These are phyloP conservation scores for Syritta pipiens DNA, from an alignment of 2,888 invertebrate species.

Conservation along the genomic window DNA sequence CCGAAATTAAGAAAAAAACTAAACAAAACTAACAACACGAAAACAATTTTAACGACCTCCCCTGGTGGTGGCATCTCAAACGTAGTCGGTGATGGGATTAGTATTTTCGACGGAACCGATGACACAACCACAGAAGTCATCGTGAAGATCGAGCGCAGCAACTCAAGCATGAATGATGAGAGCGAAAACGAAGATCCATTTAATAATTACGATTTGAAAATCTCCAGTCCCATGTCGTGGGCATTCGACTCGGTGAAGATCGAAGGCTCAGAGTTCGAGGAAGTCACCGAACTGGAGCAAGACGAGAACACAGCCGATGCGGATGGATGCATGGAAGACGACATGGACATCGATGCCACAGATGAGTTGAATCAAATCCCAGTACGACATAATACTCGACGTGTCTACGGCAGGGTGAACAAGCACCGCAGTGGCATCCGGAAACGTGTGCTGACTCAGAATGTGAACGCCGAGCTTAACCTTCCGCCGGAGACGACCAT, in stretches of 20 bases:
- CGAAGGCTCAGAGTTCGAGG: slow-evolving; percentile 78
- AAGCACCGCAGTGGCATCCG: slow-evolving; percentile 36
- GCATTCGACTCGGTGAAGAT: slow-evolving; percentile 78
- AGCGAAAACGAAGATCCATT: slow-evolving; percentile 72
- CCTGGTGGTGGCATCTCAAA: slow-evolving; percentile 2
- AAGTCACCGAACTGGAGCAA: slow-evolving; percentile 72
- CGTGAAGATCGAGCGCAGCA: slow-evolving; percentile 75
- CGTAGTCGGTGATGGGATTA: slow-evolving; percentile 36
- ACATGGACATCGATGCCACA: slow-evolving; percentile 10
- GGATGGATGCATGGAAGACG: slow-evolving; percentile 74
- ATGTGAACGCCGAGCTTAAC: slow-evolving; percentile 26
- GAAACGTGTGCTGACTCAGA: slow-evolving; percentile 34
- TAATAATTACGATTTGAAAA: slow-evolving; percentile 78
- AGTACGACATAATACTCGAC: slow-evolving; percentile 53
- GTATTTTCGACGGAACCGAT: slow-evolving; percentile 74
- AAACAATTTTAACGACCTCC: slow-evolving; percentile 27
- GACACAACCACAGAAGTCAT: slow-evolving; percentile 77
- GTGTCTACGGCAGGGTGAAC: slow-evolving; percentile 30
- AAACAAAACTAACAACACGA: slow-evolving; percentile 53
- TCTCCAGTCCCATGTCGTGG: slow-evolving; percentile 79
- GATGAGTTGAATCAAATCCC: slow-evolving; percentile 21
- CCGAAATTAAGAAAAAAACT: slow-evolving; percentile 19
- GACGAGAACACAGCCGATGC: slow-evolving; percentile 74
- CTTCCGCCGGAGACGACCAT: slow-evolving; percentile 61
- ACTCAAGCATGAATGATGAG: slow-evolving; percentile 53